These are phyloP conservation scores for Agapornis canus DNA, from an alignment of 2,797 vertebrate genomes.

Conservation along the genomic window DNA sequence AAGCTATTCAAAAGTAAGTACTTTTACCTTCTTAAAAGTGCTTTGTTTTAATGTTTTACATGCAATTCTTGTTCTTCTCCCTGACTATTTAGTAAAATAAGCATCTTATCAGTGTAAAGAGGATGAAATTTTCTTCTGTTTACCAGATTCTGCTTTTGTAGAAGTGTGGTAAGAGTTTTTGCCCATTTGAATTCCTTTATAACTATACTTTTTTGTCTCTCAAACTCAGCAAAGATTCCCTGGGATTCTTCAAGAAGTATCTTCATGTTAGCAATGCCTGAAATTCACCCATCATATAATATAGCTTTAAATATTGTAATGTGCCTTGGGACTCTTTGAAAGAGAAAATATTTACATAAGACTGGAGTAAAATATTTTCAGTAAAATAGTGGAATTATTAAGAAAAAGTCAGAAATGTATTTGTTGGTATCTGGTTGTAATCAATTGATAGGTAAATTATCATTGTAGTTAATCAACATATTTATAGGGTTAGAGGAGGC, in stretches of 20 bases:
- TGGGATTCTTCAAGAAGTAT: not conserved
- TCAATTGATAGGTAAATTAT: not conserved
- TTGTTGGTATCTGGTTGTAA: not conserved
- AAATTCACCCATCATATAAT: not conserved
- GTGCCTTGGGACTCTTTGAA: not conserved
- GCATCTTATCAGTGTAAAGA: not conserved
- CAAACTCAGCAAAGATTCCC: not conserved
- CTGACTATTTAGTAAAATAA: not conserved
- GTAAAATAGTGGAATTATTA: not conserved
- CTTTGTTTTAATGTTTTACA: not conserved
- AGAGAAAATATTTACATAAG: not conserved
- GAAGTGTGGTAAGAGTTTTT: not conserved
- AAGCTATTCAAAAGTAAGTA: slow-evolving; percentile 53
- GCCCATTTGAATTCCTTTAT: not conserved
- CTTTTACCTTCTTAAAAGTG: not conserved
- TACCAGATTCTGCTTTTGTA: not conserved
- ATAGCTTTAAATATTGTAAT: not conserved
- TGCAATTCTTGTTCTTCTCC: not conserved
- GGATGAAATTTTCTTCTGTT: not conserved
- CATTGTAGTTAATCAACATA: not conserved
- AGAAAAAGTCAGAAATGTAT: not conserved
- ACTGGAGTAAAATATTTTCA: not conserved
- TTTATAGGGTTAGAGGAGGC: not conserved
- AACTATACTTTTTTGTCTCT: not conserved
- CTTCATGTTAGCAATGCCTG: not conserved